A percentile compares a stretch with the other conserved stretches of the same genome.
phyloP scores from a whole-genome alignment of 1,140 invertebrate species.

The Drosophila gunungcola region DNA sequence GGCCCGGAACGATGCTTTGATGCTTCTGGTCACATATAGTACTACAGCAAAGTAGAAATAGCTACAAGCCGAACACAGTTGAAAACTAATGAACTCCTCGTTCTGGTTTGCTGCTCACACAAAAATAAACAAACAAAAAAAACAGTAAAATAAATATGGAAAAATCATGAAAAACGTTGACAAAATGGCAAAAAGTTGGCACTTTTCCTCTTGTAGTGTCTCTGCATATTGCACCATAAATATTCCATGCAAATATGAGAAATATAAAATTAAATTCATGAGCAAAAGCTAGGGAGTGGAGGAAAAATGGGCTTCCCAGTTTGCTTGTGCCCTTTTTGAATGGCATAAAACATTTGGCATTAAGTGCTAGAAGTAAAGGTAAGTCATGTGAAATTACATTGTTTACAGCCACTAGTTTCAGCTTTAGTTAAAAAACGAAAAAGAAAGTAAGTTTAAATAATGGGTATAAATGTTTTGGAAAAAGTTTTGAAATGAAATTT shows the following conservation, averaged over 20 bases:
- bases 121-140: conserved; percentile 22
- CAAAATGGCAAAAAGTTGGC: conserved; percentile 56
- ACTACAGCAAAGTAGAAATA: conserved; percentile 7
- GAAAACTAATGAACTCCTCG: conserved; percentile 71
- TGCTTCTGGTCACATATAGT: conserved; percentile 32
- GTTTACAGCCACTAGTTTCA: not conserved
- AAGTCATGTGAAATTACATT: conserved; percentile 16
- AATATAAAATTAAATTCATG: conserved; percentile 62
- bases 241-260: conserved; percentile 56
- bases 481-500: not conserved
- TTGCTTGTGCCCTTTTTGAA: conserved; percentile 6
- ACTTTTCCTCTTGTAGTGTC: conserved; percentile 1
- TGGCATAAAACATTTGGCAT: conserved; percentile 34
- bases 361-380: conserved; percentile 13
- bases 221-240: conserved; percentile 43
- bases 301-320: conserved; percentile 1
- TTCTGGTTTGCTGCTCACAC: conserved; percentile 46
- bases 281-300: conserved; percentile 35
- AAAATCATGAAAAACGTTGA: conserved; percentile 37
- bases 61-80: conserved; percentile 28
- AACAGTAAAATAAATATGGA: conserved; percentile 15
- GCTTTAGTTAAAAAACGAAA: conserved; percentile 5
- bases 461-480: not conserved
- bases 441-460: not conserved
- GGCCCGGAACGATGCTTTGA: conserved; percentile 42